These are phyloP conservation scores for Gobionotothen gibberifrons DNA, from an alignment of 2,797 vertebrate genomes.

Conservation along the genomic window DNA sequence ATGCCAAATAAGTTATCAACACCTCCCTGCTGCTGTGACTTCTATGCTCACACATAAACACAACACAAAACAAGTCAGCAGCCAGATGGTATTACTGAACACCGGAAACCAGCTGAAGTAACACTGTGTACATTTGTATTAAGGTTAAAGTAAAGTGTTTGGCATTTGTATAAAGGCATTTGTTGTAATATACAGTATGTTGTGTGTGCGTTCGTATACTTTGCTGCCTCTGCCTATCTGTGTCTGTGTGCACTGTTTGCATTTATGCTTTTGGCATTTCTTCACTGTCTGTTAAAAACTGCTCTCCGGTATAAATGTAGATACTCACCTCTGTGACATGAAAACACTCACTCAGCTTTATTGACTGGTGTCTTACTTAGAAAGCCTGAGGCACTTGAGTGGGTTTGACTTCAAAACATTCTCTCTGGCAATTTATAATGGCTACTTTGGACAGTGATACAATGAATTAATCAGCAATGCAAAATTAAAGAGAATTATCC, in stretches of 20 bases:
- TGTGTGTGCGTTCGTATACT: constrained; percentile 5
- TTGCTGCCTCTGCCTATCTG: background rate
- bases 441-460: constrained; percentile 59
- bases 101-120: constrained; percentile 35
- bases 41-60: constrained; percentile 45
- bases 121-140: constrained; percentile 31
- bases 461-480: constrained; percentile 67
- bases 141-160: constrained; percentile 27
- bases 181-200: no score
- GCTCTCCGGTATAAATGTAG: constrained; percentile 68
- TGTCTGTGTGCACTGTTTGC: constrained; percentile 37
- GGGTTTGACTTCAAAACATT: constrained; percentile 69
- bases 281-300: constrained; percentile 58
- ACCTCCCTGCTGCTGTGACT: constrained; percentile 64
- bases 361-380: constrained; percentile 70
- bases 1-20: constrained; percentile 75
- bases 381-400: constrained; percentile 72
- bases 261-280: constrained; percentile 66
- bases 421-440: constrained; percentile 61
- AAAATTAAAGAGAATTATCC: constrained; percentile 56
- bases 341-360: constrained; percentile 68
- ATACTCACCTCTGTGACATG: constrained; percentile 77
- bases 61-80: constrained; percentile 34
- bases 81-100: constrained; percentile 55
- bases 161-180: constrained; percentile 12